Evolutionary conservation across 2,113 vertebrate species (phyloP), one percentile per base, ranked within the genome.

Genomic region (Oncorhynchus kisutch): DNA sequence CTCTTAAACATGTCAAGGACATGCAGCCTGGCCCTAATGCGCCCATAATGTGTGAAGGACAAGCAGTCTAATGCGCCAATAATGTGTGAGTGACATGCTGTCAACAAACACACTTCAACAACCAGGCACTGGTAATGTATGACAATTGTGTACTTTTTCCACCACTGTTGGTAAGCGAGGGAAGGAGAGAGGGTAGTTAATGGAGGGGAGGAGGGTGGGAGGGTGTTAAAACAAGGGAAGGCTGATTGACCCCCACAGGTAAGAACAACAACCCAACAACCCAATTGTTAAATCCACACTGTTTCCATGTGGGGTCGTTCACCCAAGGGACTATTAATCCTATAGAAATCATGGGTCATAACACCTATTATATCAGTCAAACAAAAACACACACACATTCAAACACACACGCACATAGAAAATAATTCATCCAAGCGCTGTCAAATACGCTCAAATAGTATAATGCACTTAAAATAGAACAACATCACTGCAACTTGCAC

Each of bases 21-120:
- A 71, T 82, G 84, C 81, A 72, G 49, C 4, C 3, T 0, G 48
- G 73, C 71, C 12, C 67, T 77, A 69, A 87, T 77, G 78, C 65
- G 45, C 75, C 74, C 76, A 51, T 62, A 78, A 75, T 79, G 72
- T 78, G 75, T 25, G 24, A 78, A 27, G 27, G 27, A 27, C 74
- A 71, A 81, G 84, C 81, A 72, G 49, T 27, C 4, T 77, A 69
- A 87, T 77, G 78, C 67, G 31, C 75, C 74, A 74, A 51, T 62
- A 78, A 75, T 79, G 72, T 78, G 75, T 25, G 24, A 78, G 69
- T 75, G 68, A 64, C 78, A 75, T 67, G 54, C 75, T 16, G 3
- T 83, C 73, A 71, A 67, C 71, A 60, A 65, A 71, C 49, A 31
- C 74, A 74, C 39, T 54, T 66, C 48, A 71, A 57, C 79, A 39